Percentiles rank a stretch among this genome's conserved stretches.
phyloP scores from a whole-genome alignment of 35 echinoderm and acorn worm species.

The Apostichopus californicus region DNA sequence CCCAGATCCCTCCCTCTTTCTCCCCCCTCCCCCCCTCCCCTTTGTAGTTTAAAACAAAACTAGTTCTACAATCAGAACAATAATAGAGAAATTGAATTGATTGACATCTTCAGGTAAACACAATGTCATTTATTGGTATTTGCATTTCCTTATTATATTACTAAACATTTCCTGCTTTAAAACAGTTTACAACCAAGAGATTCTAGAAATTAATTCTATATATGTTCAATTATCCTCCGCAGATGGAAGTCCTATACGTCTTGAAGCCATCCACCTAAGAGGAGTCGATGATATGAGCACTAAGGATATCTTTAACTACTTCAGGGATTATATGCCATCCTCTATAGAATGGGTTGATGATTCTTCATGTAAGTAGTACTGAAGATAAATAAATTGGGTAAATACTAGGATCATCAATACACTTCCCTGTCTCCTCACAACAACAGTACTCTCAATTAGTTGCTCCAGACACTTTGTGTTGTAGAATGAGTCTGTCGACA shows the following conservation, averaged over 20 bases:
- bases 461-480: too few relatives aligned
- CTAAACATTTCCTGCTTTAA: background rate
- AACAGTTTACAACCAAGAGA: background rate
- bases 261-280: conserved; percentile 76
- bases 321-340: conserved; percentile 85
- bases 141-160: too few relatives aligned
- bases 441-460: too few relatives aligned
- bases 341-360: conserved; percentile 97
- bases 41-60: too few relatives aligned
- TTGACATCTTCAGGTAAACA: too few relatives aligned
- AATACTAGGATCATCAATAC: too few relatives aligned
- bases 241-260: conserved; percentile 74
- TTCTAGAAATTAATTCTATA: background rate
- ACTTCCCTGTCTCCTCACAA: too few relatives aligned
- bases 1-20: too few relatives aligned
- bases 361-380: conserved; percentile 86
- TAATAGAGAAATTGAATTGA: background rate
- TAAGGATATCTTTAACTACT: conserved; percentile 96
- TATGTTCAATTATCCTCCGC: background rate
- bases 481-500: too few relatives aligned
- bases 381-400: background rate
- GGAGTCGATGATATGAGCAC: conserved; percentile 99
- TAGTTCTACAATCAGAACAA: too few relatives aligned
- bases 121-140: background rate
- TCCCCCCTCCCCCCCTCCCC: too few relatives aligned